These are phyloP conservation scores for Acanthoscelides obtectus DNA, from an alignment of 2,888 invertebrate genomes.

Conservation along the genomic window DNA sequence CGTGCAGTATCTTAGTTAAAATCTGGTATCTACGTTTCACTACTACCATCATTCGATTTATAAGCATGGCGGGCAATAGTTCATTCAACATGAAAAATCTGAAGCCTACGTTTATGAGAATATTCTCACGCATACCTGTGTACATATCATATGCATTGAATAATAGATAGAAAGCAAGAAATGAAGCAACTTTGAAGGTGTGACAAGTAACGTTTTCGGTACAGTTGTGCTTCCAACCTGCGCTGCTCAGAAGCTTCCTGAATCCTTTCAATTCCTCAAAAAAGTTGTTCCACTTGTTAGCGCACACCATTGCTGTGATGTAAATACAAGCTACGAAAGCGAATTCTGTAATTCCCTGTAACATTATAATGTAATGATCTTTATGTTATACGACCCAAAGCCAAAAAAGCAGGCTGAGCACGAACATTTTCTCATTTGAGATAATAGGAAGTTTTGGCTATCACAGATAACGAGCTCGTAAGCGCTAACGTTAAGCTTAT, in stretches of 20 bases:
- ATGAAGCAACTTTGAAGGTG: background rate
- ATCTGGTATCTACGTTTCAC: background rate
- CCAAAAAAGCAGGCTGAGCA: too few species aligned
- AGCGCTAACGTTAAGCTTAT: too few species aligned
- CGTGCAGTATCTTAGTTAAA: background rate
- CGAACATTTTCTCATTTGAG: too few species aligned
- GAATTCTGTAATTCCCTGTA: background rate
- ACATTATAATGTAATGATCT: too few species aligned
- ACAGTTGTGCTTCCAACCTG: background rate
- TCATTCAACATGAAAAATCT: background rate
- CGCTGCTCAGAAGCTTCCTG: background rate
- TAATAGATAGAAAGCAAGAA: background rate
- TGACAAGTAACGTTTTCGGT: background rate
- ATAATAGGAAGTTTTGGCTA: too few species aligned
- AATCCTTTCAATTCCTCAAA: background rate
- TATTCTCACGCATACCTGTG: background rate
- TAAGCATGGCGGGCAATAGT: background rate
- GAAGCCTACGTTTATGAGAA: background rate
- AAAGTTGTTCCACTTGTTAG: background rate
- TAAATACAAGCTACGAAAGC: background rate
- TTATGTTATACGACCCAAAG: too few species aligned
- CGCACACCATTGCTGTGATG: background rate
- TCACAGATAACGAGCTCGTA: too few species aligned
- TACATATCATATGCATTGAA: background rate
- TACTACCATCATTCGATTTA: background rate